Evolutionary conservation across 2,888 invertebrate species (phyloP), one percentile per base, ranked within the genome.

Genomic region (Pristionchus mayeri): DNA sequence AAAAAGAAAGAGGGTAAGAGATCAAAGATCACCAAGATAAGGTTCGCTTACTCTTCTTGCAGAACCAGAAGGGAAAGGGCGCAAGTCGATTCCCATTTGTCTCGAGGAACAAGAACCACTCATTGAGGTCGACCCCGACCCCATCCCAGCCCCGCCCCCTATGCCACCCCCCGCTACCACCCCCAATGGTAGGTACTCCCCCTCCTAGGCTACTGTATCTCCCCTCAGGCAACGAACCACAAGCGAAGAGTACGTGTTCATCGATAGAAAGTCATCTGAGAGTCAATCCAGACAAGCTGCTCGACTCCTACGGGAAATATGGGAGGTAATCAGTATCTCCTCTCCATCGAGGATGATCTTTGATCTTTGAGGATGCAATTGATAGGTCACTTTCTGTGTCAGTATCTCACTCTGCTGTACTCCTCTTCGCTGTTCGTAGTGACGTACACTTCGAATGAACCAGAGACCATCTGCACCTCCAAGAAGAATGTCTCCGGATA

Each of bases 371-470:
- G 81, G 30, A 48, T 48, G 30, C 81, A 63, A 34, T 37, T 82
- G 48, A 7, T 82, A 6, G 63, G 63, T 48, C 60, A 82, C 27
- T 63, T 82, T 44, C 60, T 82, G 16, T 82, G 81, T 24, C 80
- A 80, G 11, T 80, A 57, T 40, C 54, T 80, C 24, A 40, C 40
- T 9, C 9, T 57, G 3, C 80, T 80, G 34, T 80, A 80, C 80
- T 80, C 80, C 13, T 21, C 80, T 80, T 80, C 80, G 37, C 80
- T 80, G 24, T 57, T 80, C 54, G 37, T 80, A 9, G 80, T 80
- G 6, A 80, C n/a, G 16, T 80, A 57, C 57, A 80, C 54, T 2
- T 57, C 54, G 2, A 57, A n/a, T 40, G 54, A 18, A 27, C 80
- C 80, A 13, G 18, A 54, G 40, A 57, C 57, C 0, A n/a, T 13